Evolutionary conservation across 2,797 vertebrate species (phyloP).

Genomic region (Cynopterus sphinx): DNA sequence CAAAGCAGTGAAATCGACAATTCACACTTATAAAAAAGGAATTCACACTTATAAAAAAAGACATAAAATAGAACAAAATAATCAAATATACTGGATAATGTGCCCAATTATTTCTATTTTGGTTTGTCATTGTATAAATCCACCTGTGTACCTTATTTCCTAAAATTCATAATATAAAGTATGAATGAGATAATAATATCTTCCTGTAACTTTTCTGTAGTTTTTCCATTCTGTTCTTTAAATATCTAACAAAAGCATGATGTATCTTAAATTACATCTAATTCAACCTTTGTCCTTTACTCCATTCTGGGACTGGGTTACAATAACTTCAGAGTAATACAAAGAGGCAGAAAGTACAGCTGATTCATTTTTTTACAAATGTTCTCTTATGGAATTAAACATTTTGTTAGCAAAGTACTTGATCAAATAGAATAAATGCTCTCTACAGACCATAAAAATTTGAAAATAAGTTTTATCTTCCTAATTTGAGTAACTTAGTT

Average conservation of each 20-base stretch:
- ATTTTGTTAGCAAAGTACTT: constrained; percentile 15
- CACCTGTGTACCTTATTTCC: background rate
- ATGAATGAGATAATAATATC: constrained; percentile 36
- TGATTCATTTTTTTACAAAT: constrained; percentile 16
- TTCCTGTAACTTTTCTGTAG: background rate
- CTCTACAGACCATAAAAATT: background rate
- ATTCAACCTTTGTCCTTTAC: background rate
- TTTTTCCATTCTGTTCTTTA: background rate
- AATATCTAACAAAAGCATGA: background rate
- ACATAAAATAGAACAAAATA: background rate
- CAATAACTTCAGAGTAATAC: background rate
- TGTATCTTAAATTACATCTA: background rate
- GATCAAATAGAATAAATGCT: background rate
- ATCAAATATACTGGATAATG: background rate
- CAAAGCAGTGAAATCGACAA: constrained; percentile 21
- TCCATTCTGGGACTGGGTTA: background rate
- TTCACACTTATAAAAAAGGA: constrained; percentile 36
- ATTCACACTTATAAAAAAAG: constrained; percentile 38
- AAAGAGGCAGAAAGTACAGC: background rate
- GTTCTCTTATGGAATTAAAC: background rate
- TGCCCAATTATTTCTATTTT: background rate
- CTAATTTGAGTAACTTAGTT: constrained; percentile 45
- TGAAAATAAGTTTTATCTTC: constrained; percentile 30
- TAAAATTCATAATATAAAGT: constrained; percentile 21
- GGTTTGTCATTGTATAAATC: background rate